A percentile compares a stretch with the other conserved stretches of the same genome.
Evolutionary conservation across 30 jellyfish, hydroid and myxozoan species (phyloP).

Genomic region (Cassiopea andromeda): DNA sequence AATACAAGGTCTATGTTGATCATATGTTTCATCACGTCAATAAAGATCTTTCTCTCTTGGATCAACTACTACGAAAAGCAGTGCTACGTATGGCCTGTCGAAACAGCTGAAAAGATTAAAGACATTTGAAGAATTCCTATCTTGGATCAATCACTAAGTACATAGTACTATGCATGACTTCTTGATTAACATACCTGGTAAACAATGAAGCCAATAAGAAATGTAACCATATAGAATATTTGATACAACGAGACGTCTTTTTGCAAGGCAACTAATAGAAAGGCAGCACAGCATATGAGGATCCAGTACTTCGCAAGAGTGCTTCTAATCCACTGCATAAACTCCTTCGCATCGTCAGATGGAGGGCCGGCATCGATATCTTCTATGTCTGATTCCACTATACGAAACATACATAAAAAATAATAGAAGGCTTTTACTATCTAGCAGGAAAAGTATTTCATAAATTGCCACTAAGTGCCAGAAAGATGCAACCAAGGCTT

Average conservation of each 20-base stretch:
- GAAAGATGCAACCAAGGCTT: too few relatives aligned
- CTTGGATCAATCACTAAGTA: too few relatives aligned
- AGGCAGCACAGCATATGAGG: conserved; percentile 94
- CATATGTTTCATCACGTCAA: too few relatives aligned
- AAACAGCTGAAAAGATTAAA: too few relatives aligned
- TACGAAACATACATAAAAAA: neutral
- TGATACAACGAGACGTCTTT: conserved; percentile 92
- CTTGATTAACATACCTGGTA: conserved; percentile 74
- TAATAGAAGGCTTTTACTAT: neutral
- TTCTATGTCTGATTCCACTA: conserved; percentile 77
- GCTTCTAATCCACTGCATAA: conserved; percentile 86
- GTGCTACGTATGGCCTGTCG: too few relatives aligned
- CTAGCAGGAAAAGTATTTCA: neutral
- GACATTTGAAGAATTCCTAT: too few relatives aligned
- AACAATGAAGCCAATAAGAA: conserved; percentile 85
- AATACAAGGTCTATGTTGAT: too few relatives aligned
- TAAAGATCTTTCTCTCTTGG: too few relatives aligned
- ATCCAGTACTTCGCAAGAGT: conserved; percentile 96
- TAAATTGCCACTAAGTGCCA: too few relatives aligned
- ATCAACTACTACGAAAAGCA: too few relatives aligned
- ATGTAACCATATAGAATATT: conserved; percentile 94
- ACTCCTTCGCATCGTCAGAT: conserved; percentile 95
- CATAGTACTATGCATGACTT: too few relatives aligned
- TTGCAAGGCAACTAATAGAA: conserved; percentile 93
- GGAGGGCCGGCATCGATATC: conserved; percentile 90